Conservation (phyloP, 2,113 vertebrate species). For the Megalops atlanticus region DNA sequence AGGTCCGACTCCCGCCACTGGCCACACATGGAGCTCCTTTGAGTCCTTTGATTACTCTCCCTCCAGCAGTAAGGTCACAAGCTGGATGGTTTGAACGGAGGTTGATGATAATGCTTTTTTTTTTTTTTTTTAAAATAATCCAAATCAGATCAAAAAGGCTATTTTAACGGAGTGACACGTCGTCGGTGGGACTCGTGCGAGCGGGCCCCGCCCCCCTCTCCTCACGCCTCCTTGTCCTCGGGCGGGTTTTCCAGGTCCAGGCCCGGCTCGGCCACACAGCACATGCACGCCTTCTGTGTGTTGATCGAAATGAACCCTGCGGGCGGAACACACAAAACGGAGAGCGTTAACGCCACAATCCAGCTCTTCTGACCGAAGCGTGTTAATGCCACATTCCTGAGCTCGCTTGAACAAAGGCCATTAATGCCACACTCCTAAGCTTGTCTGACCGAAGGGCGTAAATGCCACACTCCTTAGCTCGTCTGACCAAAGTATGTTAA, state of each 20-base stretch:
- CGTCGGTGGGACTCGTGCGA: not conserved
- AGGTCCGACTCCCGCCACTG: no score
- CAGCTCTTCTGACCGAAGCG: no score
- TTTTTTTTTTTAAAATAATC: no score
- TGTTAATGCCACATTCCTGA: no score
- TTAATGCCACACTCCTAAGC: no score
- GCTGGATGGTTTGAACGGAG: not conserved
- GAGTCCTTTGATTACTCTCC: not conserved
- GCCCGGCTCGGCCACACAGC: constrained; percentile 66
- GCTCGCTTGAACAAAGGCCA: no score
- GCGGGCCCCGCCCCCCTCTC: not conserved
- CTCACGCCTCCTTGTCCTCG: constrained; percentile 63
- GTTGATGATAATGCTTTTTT: not conserved
- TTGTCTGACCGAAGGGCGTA: no score
- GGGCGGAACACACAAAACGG: not conserved
- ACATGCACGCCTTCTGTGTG: constrained; percentile 74
- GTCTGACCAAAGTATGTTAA: no score
- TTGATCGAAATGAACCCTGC: constrained; percentile 63
- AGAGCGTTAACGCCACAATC: no score
- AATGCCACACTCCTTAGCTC: no score
- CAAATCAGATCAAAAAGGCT: not conserved
- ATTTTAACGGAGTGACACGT: not conserved
- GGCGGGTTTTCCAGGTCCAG: constrained; percentile 71
- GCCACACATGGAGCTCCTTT: not conserved
- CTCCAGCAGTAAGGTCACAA: not conserved